Conservation (phyloP, 2,113 vertebrate species). For the Murina feae region DNA sequence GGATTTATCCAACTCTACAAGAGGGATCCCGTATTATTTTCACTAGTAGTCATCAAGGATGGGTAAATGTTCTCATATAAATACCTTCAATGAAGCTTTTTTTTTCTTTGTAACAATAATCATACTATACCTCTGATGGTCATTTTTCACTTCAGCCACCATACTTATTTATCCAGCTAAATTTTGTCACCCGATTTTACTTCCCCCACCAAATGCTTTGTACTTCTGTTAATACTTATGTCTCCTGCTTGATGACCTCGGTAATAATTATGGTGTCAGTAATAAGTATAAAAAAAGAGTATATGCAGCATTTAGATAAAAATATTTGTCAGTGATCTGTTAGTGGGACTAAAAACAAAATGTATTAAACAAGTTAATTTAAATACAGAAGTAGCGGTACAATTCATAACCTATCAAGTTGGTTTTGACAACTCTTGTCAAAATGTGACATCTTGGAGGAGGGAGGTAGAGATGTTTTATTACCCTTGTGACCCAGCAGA, state of each 20-base stretch:
- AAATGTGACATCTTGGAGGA: not conserved
- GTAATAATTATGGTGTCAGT: not conserved
- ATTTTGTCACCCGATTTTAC: slow-evolving; percentile 36
- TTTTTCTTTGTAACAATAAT: not conserved
- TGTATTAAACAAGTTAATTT: not conserved
- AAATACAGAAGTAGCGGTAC: not conserved
- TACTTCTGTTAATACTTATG: not conserved
- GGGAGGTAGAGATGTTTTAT: not conserved
- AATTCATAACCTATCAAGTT: not conserved
- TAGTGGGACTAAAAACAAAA: not conserved
- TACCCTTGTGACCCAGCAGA: not conserved
- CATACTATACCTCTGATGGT: not conserved
- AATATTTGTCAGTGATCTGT: not conserved
- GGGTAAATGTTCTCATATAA: not conserved
- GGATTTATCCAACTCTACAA: not conserved
- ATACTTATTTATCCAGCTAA: not conserved
- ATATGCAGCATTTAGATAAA: not conserved
- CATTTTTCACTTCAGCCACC: not conserved
- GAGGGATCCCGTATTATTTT: not conserved
- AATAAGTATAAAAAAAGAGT: not conserved
- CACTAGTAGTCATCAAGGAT: not conserved
- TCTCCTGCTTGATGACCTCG: not conserved
- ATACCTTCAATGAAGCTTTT: not conserved
- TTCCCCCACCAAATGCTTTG: not conserved
- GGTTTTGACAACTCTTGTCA: not conserved